phyloP scores from a whole-genome alignment of 2,113 vertebrate genomes.

The Charina bottae region DNA sequence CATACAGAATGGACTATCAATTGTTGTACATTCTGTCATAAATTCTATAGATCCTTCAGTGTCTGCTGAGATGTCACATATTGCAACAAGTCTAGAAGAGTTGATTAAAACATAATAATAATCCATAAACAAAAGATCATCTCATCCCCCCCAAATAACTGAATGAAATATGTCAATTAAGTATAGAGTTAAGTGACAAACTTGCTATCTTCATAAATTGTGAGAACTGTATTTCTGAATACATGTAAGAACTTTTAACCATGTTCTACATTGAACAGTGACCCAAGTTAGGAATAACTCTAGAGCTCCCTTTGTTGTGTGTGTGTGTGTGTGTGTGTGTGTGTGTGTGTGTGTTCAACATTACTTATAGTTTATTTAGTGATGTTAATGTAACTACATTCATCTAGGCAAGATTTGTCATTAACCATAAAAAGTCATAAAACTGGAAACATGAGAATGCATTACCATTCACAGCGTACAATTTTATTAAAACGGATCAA shows the following conservation, averaged over 20 bases:
- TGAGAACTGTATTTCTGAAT: background rate
- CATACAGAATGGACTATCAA: constrained; percentile 95
- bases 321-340: background rate
- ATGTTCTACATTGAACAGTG: background rate
- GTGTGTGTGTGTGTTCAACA: background rate
- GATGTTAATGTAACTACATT: background rate
- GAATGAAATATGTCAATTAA: background rate
- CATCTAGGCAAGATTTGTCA: background rate
- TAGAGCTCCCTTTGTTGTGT: background rate
- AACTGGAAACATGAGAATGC: background rate
- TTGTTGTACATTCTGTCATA: constrained; percentile 96
- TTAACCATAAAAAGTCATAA: background rate
- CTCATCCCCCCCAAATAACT: background rate
- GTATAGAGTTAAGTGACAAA: background rate
- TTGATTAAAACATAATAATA: background rate
- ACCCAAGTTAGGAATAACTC: background rate
- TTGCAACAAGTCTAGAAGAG: constrained; percentile 86
- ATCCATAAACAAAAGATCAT: background rate
- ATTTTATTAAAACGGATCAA: background rate
- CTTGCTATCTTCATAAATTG: background rate
- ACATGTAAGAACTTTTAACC: background rate
- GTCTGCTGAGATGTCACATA: constrained; percentile 98
- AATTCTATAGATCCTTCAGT: constrained; percentile 95
- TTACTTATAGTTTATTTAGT: background rate
- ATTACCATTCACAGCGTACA: background rate